These are phyloP conservation scores for Mactromeris polynyma DNA, from an alignment of 2,888 invertebrate species.

Conservation along the genomic window DNA sequence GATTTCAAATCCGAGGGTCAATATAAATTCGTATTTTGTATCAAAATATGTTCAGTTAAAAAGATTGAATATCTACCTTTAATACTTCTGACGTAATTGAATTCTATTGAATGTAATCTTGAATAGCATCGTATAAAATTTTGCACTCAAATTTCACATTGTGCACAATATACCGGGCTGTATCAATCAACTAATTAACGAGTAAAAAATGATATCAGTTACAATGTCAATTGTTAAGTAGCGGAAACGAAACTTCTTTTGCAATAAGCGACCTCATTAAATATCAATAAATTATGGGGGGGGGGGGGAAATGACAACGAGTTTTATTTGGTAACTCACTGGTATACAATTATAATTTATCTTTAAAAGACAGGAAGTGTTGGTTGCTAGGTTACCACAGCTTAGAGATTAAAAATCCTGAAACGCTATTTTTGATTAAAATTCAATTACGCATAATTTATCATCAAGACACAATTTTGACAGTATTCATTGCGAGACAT, in stretches of 20 bases:
- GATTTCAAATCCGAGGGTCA: too few species aligned
- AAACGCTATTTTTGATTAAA: neutral
- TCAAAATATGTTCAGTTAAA: too few species aligned
- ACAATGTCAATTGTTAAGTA: neutral
- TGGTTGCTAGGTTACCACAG: neutral
- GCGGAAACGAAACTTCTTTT: neutral
- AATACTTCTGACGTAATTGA: neutral
- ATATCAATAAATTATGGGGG: neutral
- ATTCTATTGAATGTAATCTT: neutral
- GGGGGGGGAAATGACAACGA: neutral
- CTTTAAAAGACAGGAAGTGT: neutral
- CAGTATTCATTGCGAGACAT: neutral
- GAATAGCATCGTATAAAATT: neutral
- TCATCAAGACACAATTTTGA: neutral
- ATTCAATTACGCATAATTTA: neutral
- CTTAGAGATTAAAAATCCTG: neutral
- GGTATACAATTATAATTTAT: too few species aligned
- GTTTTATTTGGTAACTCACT: neutral
- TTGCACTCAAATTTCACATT: neutral
- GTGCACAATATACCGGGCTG: neutral
- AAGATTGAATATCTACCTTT: neutral
- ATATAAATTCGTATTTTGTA: too few species aligned
- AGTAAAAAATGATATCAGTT: neutral
- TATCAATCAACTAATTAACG: neutral
- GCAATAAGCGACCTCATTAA: neutral